Evolutionary conservation across 2,888 invertebrate species (phyloP).

Genomic region (Mantis religiosa): DNA sequence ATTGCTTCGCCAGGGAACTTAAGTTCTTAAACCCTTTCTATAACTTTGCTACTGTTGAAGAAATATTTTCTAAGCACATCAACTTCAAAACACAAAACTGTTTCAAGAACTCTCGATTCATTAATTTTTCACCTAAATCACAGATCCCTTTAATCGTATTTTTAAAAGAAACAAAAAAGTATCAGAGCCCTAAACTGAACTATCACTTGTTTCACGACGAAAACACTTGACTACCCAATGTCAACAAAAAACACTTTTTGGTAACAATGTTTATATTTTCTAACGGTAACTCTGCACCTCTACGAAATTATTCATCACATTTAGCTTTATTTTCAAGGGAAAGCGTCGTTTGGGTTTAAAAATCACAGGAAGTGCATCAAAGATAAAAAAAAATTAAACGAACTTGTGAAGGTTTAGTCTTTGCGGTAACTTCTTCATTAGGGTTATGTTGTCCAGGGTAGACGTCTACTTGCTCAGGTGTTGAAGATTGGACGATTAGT

Average conservation of each 20-base stretch:
- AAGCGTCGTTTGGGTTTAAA: neutral
- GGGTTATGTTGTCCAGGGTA: neutral
- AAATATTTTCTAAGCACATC: neutral
- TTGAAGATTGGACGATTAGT: neutral
- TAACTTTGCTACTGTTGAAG: neutral
- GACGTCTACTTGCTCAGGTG: neutral
- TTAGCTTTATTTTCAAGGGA: neutral
- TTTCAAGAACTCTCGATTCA: neutral
- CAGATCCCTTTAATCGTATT: neutral
- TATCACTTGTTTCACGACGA: neutral
- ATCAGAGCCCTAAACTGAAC: neutral
- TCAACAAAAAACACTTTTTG: no score
- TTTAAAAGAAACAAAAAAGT: neutral
- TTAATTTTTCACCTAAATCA: neutral
- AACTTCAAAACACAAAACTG: neutral
- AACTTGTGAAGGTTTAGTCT: neutral
- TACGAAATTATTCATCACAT: neutral
- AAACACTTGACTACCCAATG: neutral
- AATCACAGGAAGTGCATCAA: no score
- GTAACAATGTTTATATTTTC: neutral
- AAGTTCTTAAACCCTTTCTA: neutral
- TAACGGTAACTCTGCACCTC: neutral
- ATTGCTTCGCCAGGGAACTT: neutral
- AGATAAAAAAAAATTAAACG: neutral
- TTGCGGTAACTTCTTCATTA: neutral